These are phyloP conservation scores for Platyura marginata DNA, from an alignment of 1,140 invertebrate genomes.

Conservation along the genomic window DNA sequence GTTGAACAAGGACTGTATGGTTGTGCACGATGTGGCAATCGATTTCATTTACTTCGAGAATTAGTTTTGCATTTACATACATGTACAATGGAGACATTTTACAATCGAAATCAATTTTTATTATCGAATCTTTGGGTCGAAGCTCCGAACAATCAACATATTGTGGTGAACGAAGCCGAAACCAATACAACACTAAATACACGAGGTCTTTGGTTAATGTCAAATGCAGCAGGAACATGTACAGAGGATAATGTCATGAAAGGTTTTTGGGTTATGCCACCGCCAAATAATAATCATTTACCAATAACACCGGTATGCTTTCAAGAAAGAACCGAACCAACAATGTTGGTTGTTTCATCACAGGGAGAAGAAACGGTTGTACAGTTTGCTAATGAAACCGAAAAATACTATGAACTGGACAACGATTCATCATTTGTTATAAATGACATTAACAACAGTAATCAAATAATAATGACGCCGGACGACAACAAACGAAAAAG, in stretches of 20 bases:
- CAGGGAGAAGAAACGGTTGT: no score
- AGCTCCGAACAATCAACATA: slow-evolving; percentile 2
- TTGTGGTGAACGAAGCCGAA: not conserved
- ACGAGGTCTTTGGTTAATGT: not conserved
- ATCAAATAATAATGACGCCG: no score
- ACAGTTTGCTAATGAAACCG: no score
- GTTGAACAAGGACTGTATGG: not conserved
- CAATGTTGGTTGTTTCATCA: no score
- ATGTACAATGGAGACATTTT: not conserved
- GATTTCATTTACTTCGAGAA: not conserved
- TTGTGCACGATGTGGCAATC: not conserved
- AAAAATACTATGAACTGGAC: no score
- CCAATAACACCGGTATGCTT: no score
- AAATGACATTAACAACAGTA: no score
- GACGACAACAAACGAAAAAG: no score
- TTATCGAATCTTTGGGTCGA: not conserved
- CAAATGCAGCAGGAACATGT: not conserved
- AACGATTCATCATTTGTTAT: no score
- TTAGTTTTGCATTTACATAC: not conserved
- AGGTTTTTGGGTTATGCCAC: not conserved
- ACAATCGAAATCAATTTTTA: not conserved
- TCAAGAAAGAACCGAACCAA: no score
- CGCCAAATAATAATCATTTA: not conserved
- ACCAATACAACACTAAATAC: not conserved
- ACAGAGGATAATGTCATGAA: not conserved